phyloP scores from a whole-genome alignment of 2,888 invertebrate species.

The Polymixis lichenea region DNA sequence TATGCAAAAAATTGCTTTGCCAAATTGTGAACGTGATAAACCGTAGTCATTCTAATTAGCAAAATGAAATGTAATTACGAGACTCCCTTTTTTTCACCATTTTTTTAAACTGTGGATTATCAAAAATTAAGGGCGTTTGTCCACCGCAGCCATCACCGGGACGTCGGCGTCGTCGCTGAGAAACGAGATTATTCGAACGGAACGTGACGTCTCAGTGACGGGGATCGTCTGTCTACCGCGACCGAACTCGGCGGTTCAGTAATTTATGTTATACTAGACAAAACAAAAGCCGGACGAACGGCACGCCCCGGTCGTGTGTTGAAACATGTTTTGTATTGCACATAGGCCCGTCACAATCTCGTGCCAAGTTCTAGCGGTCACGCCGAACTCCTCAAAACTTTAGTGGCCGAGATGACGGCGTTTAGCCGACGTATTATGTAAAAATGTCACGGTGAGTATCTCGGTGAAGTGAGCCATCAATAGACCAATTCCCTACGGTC shows the following conservation, averaged over 20 bases:
- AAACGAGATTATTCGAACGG: neutral
- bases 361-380: too few species aligned
- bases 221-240: neutral
- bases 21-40: neutral
- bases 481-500: too few species aligned
- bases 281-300: neutral
- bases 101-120: neutral
- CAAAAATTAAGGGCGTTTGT: neutral
- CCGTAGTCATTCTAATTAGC: neutral
- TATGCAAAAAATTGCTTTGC: neutral
- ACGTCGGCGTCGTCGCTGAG: neutral
- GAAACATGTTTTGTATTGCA: too few species aligned
- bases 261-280: neutral
- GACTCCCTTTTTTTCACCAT: neutral
- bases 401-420: too few species aligned
- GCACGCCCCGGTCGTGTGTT: too few species aligned
- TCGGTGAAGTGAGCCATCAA: too few species aligned
- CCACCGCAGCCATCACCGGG: neutral
- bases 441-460: too few species aligned
- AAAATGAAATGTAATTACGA: neutral
- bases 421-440: too few species aligned
- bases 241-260: neutral
- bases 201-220: neutral
- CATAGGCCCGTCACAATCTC: too few species aligned
- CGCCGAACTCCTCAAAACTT: too few species aligned